Base-by-base conservation (phyloP, 2,888 invertebrate genomes). In the Ptycholaimellus sp. region DNA sequence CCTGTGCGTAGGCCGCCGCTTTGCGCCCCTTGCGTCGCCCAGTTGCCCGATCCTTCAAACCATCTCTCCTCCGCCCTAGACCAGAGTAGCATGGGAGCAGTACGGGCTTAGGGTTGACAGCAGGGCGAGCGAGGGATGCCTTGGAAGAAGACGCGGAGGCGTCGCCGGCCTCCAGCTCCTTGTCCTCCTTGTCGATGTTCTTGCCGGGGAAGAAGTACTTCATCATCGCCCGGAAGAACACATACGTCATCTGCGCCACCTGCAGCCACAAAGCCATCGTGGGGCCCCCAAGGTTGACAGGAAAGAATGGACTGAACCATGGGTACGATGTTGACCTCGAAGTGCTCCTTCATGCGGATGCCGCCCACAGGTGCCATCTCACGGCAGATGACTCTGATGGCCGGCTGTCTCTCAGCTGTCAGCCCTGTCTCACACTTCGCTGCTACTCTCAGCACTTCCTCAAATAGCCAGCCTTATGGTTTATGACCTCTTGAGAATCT, bases 281-380 rank as follows among this genome's bases (percentile, higher is more conserved):
- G 13, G 13, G 28, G 13, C n/a, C n/a, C n/a, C 28, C 13, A 27
- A 27, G 13, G 28, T 27, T 13, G 13, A 27, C n/a, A 13, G 13
- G n/a, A 27, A 27, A 13, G 28, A 27, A 27, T 27, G n/a, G n/a
- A 27, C n/a, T 13, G 28, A 27, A 13, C 13, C n/a, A n/a, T 13
- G 7, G 53, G 53, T 1, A 47, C 45, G 32, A 53, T 49, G 41
- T 53, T 53, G 25, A 52, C 47, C 66, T 96, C 96, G 60, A 99
- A 87, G 63, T 90, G 87, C 57, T 96, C 93, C 59, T 93, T 96
- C 13, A 96, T 83, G 0, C 85, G 79, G 49, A 96, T 96, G 2
- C 96, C 96, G n/a, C 87, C 90, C 5, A 93, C 93, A 40, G 58
- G 87, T 32, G 83, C 81, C 46, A 79, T 76, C 63, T 93, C 93